These are phyloP conservation scores for Phalanger gymnotis DNA, from an alignment of 2,797 vertebrate species.

Conservation along the genomic window DNA sequence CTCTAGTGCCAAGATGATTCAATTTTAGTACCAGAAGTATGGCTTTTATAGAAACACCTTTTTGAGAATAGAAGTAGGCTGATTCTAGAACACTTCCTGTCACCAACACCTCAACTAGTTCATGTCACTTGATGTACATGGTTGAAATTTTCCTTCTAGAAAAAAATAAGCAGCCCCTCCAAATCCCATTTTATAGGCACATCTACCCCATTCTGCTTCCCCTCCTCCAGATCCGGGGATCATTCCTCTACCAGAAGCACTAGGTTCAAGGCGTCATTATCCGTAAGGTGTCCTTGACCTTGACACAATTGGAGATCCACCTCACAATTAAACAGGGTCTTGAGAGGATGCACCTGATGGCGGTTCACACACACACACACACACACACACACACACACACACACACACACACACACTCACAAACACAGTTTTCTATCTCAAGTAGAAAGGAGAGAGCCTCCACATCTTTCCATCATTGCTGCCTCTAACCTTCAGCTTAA, in stretches of 20 bases:
- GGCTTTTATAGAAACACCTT: background rate
- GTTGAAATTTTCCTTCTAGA: background rate
- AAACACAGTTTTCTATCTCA: background rate
- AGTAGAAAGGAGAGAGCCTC: background rate
- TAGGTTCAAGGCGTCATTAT: background rate
- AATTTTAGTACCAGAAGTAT: background rate
- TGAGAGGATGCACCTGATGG: background rate
- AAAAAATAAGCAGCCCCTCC: background rate
- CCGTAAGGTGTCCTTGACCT: background rate
- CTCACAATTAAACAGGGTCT: background rate
- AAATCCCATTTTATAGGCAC: background rate
- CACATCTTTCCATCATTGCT: background rate
- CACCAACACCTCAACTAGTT: background rate
- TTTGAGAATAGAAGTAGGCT: background rate
- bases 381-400: too few relatives aligned
- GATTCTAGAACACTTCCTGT: background rate
- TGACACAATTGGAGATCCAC: background rate
- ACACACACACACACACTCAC: background rate
- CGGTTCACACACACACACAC: too few relatives aligned
- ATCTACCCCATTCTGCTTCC: background rate
- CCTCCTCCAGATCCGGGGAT: background rate
- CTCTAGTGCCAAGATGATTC: background rate
- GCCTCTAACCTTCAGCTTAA: background rate
- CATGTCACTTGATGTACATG: background rate
- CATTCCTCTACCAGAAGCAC: background rate